Base-by-base conservation (phyloP, 2,797 vertebrate genomes). In the Phylloscopus collybita region DNA sequence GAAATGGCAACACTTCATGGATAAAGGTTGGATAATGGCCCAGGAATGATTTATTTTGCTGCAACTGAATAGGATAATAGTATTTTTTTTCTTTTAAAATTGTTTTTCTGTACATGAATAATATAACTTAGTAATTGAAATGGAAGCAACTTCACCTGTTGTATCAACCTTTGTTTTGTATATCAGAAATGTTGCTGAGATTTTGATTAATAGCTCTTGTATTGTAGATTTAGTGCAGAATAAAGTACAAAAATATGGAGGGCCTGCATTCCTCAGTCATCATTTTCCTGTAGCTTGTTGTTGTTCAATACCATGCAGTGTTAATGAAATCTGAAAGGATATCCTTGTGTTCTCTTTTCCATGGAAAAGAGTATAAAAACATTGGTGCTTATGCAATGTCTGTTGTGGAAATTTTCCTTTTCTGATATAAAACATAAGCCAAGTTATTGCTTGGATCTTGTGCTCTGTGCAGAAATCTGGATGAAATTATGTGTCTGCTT, bases 71-170 rank as follows among this genome's bases (percentile, higher is more conserved):
- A 73, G 20, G 36, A 56, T 72, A 78, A 56, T 29, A 26, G 1
- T 19, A 8, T 30, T 51, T 26, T 7, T 26, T 8, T 18, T 6
- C 2, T 15, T 36, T 38, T 12, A 1, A 5, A 12, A 2, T 8
- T 23, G 30, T 44, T 40, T 61, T 26, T 3, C 30, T 27, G 6
- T 47, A 15, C 1, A 0, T 19, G 2, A 44, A 23, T 56, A 38
- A 38, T 36, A 6, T 1, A 57, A 56, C 9, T 51, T 45, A 80
- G 72, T 59, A 47, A 36, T 38, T 16, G 13, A 29, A 45, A 30
- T 67, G 26, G 29, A 27, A n/a, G 13, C 49, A 25, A 27, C 10
- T 36, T 36, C 40, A 13, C 3, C 62, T 50, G 29, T 5, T 51
- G 4, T 6, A 10, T 36, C 10, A 49, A 4, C 45, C 11, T 73